Evolutionary conservation across 2,888 invertebrate genomes (phyloP).

Genomic region (Leptinotarsa tumamoca): DNA sequence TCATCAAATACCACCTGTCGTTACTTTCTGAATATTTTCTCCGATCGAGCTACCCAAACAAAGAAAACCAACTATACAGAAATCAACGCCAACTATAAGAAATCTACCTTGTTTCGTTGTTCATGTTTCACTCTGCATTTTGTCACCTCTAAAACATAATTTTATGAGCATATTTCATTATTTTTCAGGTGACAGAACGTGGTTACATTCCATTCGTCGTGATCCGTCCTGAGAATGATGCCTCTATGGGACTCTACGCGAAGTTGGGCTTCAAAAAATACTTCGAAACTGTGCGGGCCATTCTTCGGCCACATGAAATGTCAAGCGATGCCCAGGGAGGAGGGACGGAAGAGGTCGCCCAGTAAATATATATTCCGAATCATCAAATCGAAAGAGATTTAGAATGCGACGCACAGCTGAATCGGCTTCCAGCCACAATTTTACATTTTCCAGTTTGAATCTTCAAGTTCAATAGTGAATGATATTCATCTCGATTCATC

Average conservation of each 20-base stretch:
- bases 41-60: too few species aligned
- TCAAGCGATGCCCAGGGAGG: slow-evolving; percentile 56
- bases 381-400: slow-evolving; percentile 21
- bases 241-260: slow-evolving; percentile 84
- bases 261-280: slow-evolving; percentile 86
- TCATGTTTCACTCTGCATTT: too few species aligned
- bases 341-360: slow-evolving; percentile 40
- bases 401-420: slow-evolving; percentile 43
- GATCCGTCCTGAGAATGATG: slow-evolving; percentile 88
- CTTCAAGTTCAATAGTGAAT: slow-evolving; percentile 13
- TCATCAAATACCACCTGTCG: too few species aligned
- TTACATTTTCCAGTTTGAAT: slow-evolving; percentile 26
- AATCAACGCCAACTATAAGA: too few species aligned
- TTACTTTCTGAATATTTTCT: too few species aligned
- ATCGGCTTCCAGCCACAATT: slow-evolving; percentile 39
- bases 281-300: slow-evolving; percentile 84
- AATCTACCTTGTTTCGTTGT: too few species aligned
- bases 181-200: slow-evolving; percentile 58
- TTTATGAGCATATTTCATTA: neutral
- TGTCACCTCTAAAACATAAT: too few species aligned
- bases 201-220: slow-evolving; percentile 88
- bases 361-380: slow-evolving; percentile 14
- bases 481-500: slow-evolving; percentile 3
- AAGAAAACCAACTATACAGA: too few species aligned
- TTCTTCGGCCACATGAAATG: slow-evolving; percentile 73